phyloP scores from a whole-genome alignment of 2,888 invertebrate genomes.

The Miltochrista miniata region DNA sequence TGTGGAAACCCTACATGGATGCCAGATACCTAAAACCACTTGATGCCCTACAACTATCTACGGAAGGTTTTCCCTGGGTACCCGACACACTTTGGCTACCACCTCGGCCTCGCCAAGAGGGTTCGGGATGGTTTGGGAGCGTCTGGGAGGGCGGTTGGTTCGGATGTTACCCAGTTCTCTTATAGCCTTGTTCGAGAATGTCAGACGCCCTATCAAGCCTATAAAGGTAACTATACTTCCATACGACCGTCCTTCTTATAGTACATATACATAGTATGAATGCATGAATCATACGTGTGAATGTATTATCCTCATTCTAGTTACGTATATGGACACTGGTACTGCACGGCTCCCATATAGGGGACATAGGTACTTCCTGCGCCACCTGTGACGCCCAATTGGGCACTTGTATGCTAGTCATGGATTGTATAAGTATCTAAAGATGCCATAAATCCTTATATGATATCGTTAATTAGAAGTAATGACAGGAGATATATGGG shows the following conservation, averaged over 20 bases:
- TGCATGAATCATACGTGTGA: conserved; percentile 27
- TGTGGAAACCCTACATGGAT: no score
- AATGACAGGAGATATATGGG: background rate
- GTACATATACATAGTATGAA: background rate
- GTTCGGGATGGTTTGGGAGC: no score
- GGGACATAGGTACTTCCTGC: conserved; percentile 22
- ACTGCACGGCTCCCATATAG: conserved; percentile 24
- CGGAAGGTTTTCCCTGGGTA: no score
- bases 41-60: no score
- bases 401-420: conserved; percentile 19
- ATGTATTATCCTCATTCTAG: conserved; percentile 32
- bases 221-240: no score
- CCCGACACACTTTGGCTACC: no score
- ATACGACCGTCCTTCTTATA: no score
- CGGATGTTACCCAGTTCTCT: no score
- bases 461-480: background rate
- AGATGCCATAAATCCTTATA: background rate
- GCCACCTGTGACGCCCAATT: conserved; percentile 26
- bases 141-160: no score
- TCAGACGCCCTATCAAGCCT: background rate
- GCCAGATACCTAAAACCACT: no score
- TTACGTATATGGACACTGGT: conserved; percentile 28
- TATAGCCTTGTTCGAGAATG: no score
- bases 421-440: conserved; percentile 18
- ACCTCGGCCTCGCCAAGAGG: no score